Evolutionary conservation across 2,113 vertebrate genomes (phyloP).

Genomic region (Piaya cayana): DNA sequence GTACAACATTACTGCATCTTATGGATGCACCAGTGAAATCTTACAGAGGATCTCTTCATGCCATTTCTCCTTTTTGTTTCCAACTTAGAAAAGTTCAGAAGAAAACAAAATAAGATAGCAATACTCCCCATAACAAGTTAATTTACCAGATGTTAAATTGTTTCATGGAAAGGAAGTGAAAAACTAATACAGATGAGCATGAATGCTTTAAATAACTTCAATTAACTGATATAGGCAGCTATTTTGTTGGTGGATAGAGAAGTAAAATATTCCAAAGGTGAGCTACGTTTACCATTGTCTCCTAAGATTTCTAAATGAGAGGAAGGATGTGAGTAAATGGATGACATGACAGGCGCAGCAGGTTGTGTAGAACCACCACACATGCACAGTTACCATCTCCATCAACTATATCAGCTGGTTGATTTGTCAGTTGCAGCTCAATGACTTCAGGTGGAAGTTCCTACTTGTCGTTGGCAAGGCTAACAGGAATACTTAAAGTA

Average conservation of each 20-base stretch:
- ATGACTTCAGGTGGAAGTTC: not conserved
- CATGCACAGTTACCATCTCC: not conserved
- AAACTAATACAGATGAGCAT: not conserved
- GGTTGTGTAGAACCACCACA: not conserved
- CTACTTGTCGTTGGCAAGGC: not conserved
- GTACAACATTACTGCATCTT: not conserved
- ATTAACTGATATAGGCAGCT: not conserved
- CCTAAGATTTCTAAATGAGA: not conserved
- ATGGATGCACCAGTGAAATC: not conserved
- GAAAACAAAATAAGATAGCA: not conserved
- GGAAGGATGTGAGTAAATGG: conserved; percentile 38
- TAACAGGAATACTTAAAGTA: not conserved
- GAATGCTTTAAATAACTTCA: not conserved
- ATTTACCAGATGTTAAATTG: not conserved
- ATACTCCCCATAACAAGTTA: not conserved
- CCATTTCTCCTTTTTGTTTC: not conserved
- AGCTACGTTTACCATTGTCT: conserved; percentile 1
- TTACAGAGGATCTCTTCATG: not conserved
- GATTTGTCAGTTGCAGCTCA: not conserved
- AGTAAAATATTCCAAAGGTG: not conserved
- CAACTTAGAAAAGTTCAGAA: not conserved
- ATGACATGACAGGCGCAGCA: not conserved
- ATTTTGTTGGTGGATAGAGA: not conserved
- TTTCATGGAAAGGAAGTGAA: not conserved
- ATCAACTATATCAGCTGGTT: not conserved